These are phyloP conservation scores for Mallateleia sp. DNA, from an alignment of 2,888 invertebrate species.

Conservation along the genomic window DNA sequence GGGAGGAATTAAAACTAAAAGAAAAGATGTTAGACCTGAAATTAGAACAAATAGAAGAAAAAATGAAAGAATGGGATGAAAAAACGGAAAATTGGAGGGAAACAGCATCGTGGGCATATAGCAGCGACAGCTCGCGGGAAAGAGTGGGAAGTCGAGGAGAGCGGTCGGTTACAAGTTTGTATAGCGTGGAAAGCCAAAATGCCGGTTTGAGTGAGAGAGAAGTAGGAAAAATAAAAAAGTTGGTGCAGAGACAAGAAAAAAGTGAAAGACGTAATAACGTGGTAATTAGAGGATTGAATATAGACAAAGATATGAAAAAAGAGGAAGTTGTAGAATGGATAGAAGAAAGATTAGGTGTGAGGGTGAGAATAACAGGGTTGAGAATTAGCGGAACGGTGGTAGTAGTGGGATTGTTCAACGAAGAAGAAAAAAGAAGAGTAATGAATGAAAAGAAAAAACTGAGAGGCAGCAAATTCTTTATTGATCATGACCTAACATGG, in stretches of 20 bases:
- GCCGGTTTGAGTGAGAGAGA: constrained; percentile 15
- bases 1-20: constrained; percentile 1
- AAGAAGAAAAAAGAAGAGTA: constrained; percentile 26
- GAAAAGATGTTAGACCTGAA: constrained; percentile 4
- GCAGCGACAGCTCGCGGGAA: too few relatives aligned
- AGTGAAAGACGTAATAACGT: constrained; percentile 34
- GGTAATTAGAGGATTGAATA: constrained; percentile 10
- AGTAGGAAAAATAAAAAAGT: constrained; percentile 21
- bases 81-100: background rate
- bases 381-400: background rate
- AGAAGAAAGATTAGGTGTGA: too few relatives aligned
- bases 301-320: background rate
- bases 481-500: constrained; percentile 11
- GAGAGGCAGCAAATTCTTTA: constrained; percentile 11
- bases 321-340: constrained; percentile 19
- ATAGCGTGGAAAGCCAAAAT: too few relatives aligned
- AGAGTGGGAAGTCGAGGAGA: too few relatives aligned
- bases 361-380: too few relatives aligned
- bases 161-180: too few relatives aligned
- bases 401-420: background rate
- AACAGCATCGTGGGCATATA: too few relatives aligned
- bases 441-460: constrained; percentile 16
- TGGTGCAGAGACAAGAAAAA: constrained; percentile 15
- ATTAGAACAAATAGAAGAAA: background rate
- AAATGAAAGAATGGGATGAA: background rate